Base-by-base conservation (phyloP, 1,140 invertebrate species). In the Drosophila ogumai region DNA sequence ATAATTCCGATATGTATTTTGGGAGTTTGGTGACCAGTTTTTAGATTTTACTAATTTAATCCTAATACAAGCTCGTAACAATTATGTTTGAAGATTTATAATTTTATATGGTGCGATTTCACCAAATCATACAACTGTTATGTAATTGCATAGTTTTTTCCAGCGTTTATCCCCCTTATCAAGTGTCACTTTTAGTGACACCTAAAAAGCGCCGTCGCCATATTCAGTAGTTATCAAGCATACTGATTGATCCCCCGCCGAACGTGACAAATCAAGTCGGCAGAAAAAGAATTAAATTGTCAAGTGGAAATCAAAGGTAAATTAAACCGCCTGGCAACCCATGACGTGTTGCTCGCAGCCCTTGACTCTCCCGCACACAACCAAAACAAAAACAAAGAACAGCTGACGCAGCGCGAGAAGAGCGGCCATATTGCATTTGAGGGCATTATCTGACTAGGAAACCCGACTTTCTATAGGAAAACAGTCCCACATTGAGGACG, bases 361-460 rank as follows among this genome's bases (percentile, higher is more conserved):
- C 59, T 22, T 22, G 3, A 13, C 44, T 58, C 49, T 60, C 31
- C 34, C 54, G 25, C 44, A 61, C 13, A 61, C 56, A 58, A 68
- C 25, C 36, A 67, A 77, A 69, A 81, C 63, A 74, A 79, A 80
- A 90, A 85, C 86, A 91, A 90, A 81, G 74, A 91, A 90, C 90
- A 91, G 90, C 90, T 91, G 90, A 91, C 76, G 77, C 52, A 40
- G 52, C 49, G 59, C 65, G 36, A 57, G 52, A 32, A 57, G 68
- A 59, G 69, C 69, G 50, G 71, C 60, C 90, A 91, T 91, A 67
- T 91, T 91, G 68, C 58, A 50, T 43, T 75, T 50, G 17, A n/a
- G 50, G 34, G 36, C 55, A 36, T 65, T 65, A 72, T 55, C 49
- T 73, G 31, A 58, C 38, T 47, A 54, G 77, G 65, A 25, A 56